Percentiles rank a stretch among this genome's conserved stretches.
Evolutionary conservation across 2,797 vertebrate genomes (phyloP).

Genomic region (Sciurus carolinensis): DNA sequence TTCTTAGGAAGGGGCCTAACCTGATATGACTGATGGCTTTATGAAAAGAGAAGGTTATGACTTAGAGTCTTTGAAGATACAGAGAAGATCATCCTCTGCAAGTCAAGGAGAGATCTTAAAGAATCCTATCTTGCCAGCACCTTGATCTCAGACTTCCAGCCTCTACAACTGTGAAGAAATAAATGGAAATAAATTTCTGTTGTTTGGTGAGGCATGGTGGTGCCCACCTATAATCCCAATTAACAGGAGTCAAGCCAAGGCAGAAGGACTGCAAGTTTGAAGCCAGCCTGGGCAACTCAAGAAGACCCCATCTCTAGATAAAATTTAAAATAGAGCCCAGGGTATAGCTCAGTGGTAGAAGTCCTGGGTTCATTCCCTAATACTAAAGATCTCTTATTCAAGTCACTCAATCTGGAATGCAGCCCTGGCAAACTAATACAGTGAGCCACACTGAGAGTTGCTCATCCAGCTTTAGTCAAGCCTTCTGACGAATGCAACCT

Average conservation of each 20-base stretch:
- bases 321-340: too few species aligned
- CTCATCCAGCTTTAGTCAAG: rapidly evolving
- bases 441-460: background rate
- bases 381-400: background rate
- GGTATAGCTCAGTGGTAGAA: too few species aligned
- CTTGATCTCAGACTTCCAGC: background rate
- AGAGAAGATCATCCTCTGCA: background rate
- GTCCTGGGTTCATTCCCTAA: too few species aligned
- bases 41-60: background rate
- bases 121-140: background rate
- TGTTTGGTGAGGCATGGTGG: too few species aligned
- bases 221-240: too few species aligned
- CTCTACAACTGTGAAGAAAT: background rate
- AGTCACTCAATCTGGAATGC: rapidly evolving
- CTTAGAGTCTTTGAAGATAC: background rate
- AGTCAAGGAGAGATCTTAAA: background rate
- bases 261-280: too few species aligned
- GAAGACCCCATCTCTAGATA: too few species aligned
- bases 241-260: too few species aligned
- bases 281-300: too few species aligned
- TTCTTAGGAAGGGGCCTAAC: background rate
- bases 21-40: background rate
- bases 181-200: background rate
- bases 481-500: background rate
- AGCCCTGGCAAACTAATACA: background rate